A percentile compares a stretch with the other conserved stretches of the same genome.
phyloP scores from a whole-genome alignment of 2,888 invertebrate species.

The Sminthurides aquaticus region DNA sequence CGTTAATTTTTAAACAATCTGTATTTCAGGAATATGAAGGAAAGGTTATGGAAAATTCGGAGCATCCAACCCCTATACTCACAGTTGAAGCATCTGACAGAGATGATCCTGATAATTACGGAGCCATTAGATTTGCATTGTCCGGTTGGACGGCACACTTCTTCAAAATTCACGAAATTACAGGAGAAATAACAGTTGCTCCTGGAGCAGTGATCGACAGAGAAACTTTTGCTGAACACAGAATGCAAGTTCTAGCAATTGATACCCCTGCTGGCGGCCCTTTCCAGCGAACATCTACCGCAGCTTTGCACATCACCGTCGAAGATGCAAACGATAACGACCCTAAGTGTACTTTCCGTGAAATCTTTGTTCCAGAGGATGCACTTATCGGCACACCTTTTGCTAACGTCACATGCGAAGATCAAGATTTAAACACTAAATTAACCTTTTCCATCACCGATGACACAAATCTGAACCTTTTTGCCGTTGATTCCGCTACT shows the following conservation, averaged over 20 bases:
- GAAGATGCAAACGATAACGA: constrained; percentile 72
- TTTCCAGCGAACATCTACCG: constrained; percentile 59
- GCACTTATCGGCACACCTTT: constrained; percentile 60
- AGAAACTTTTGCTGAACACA: constrained; percentile 62
- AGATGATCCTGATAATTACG: constrained; percentile 53
- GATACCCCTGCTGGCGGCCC: constrained; percentile 66
- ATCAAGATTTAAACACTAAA: constrained; percentile 58
- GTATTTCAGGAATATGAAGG: constrained; percentile 57
- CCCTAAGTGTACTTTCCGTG: constrained; percentile 59
- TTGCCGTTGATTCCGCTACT: constrained; percentile 32
- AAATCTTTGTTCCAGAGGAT: constrained; percentile 70
- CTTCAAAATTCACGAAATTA: constrained; percentile 62
- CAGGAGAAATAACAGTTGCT: constrained; percentile 60
- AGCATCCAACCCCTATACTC: constrained; percentile 59
- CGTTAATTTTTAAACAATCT: no score
- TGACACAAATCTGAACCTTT: constrained; percentile 34
- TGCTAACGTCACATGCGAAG: constrained; percentile 62
- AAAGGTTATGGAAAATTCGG: constrained; percentile 62
- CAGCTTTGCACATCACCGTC: constrained; percentile 48
- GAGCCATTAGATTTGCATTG: constrained; percentile 62
- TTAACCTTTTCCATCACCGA: constrained; percentile 32
- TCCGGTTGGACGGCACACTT: constrained; percentile 65
- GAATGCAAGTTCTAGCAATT: constrained; percentile 63
- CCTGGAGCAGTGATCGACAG: constrained; percentile 62
- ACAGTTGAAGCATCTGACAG: constrained; percentile 64